Percentiles rank a stretch among this genome's conserved stretches.
These are phyloP conservation scores for Lathamus discolor DNA, from an alignment of 2,113 vertebrate species.

Conservation along the genomic window DNA sequence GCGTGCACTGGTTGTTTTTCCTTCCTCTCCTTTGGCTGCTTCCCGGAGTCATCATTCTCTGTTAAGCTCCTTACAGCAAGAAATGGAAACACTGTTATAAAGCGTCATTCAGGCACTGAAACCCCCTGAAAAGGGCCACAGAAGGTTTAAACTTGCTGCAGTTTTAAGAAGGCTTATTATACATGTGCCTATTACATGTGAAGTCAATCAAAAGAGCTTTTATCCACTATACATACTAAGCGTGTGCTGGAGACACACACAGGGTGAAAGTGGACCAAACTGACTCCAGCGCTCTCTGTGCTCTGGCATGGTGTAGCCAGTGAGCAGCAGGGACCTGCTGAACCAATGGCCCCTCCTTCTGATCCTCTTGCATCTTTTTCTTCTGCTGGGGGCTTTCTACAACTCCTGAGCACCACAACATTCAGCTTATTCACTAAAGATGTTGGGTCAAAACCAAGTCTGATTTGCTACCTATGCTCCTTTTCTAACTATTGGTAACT, in stretches of 20 bases:
- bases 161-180: not conserved
- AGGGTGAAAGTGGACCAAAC: not conserved
- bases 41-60: not conserved
- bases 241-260: not conserved
- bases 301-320: not conserved
- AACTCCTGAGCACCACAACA: too few relatives aligned
- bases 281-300: fast-evolving
- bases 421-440: not conserved
- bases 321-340: not conserved
- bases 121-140: not conserved
- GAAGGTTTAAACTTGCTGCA: not conserved
- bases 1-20: not conserved
- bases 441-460: not conserved
- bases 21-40: not conserved
- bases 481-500: not conserved
- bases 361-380: not conserved
- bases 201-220: not conserved
- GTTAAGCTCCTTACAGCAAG: not conserved
- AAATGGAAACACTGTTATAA: not conserved
- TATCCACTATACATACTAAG: not conserved
- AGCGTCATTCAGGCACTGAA: not conserved
- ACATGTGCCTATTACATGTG: fast-evolving
- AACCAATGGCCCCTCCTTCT: not conserved
- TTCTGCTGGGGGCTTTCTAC: not conserved
- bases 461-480: not conserved